Base-by-base conservation (phyloP, 1,140 invertebrate species). In the Leptinotarsa undecemlineata region DNA sequence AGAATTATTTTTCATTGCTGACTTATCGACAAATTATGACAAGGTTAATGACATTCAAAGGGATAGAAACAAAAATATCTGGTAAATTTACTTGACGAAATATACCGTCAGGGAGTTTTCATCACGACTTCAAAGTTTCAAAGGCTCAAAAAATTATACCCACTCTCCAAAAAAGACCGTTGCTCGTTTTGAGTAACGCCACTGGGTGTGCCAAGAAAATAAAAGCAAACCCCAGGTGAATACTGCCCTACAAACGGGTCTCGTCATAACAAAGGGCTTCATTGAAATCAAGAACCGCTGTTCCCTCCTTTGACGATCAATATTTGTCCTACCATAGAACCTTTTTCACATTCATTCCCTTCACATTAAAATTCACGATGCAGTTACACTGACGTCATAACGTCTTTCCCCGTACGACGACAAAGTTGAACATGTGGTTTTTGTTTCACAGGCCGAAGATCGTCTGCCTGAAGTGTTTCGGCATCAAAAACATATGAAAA, bases 401-500 rank as follows among this genome's bases (percentile, higher is more conserved):
- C 51, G n/a, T 57, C 4, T 57, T 57, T 57, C n/a, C 33, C 33
- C 33, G 33, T 11, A 8, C n/a, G 14, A 57, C 14, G 51, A 57
- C 51, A 19, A 57, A 57, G 51, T 5, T 57, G 51, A 57, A 57
- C 51, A 57, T 57, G 51, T 57, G 51, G 15, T 57, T 57, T 57
- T 57, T 57, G n/a, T 57, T 57, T 19, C 8, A 57, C 51, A 57
- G 51, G 13, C 51, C n/a, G 51, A 42, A 2, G 8, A 42, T 57
- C n/a, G 51, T 15, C 51, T 57, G 51, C n/a, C 13, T 57, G 0
- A 4, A 57, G 51, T 57, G 51, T 57, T 57, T 19, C 15, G 51
- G 15, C 15, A 14, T 57, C 23, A 13, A 26, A 68, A 68, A 42
- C 33, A 62, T 60, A 33, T 61, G 23, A 23, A 71, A 71, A 48